These are phyloP conservation scores for Hemistola chrysoprasaria DNA, from an alignment of 2,888 invertebrate species.

Conservation along the genomic window DNA sequence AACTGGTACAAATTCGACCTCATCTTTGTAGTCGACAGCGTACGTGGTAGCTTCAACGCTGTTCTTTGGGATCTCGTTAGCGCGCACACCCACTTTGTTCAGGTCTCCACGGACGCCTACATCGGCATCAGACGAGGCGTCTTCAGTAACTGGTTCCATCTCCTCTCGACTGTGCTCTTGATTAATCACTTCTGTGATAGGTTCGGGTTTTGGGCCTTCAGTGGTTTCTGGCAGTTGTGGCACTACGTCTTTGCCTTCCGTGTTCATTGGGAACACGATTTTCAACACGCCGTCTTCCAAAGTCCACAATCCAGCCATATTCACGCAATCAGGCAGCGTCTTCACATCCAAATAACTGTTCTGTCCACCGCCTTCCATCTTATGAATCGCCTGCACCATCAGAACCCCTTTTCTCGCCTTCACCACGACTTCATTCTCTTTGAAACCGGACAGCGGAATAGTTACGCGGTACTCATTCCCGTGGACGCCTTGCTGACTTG, in stretches of 20 bases:
- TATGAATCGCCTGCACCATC: background rate
- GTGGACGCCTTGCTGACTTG: background rate
- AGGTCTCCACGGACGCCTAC: too few species aligned
- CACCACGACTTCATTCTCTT: background rate
- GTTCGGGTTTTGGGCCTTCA: too few species aligned
- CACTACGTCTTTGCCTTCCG: background rate
- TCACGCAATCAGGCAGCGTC: background rate
- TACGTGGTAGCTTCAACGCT: too few species aligned
- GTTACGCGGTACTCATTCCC: background rate
- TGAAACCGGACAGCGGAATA: background rate
- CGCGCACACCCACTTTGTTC: too few species aligned
- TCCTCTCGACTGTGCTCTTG: too few species aligned
- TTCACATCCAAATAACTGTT: background rate
- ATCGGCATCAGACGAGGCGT: too few species aligned
- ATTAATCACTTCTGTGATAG: too few species aligned
- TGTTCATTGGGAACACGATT: background rate
- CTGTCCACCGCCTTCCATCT: background rate
- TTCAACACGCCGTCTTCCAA: background rate
- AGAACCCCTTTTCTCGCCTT: background rate
- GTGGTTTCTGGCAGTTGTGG: too few species aligned
- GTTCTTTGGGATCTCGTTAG: too few species aligned
- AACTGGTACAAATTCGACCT: too few species aligned
- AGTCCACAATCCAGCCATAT: background rate
- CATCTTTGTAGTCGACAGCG: too few species aligned
- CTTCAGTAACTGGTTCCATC: too few species aligned